phyloP scores from a whole-genome alignment of 2,113 vertebrate species.

The Callorhinus ursinus region DNA sequence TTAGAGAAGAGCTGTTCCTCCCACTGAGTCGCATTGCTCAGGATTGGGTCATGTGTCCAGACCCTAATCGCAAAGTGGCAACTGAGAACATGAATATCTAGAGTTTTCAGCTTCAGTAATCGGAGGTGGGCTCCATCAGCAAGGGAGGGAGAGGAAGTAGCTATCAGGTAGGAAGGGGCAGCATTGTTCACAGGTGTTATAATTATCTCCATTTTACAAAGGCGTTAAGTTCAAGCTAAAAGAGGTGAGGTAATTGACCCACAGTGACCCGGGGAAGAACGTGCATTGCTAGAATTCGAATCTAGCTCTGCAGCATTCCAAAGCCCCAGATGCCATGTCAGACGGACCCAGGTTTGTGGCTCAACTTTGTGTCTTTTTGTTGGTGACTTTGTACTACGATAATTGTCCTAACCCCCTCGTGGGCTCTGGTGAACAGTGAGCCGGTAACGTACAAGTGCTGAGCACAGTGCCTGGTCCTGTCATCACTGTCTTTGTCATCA shows the following conservation, averaged over 20 bases:
- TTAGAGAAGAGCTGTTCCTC: not conserved
- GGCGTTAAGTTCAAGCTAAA: not conserved
- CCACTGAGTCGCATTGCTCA: not conserved
- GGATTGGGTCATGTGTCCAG: not conserved
- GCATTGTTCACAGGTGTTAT: not conserved
- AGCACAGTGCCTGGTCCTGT: not conserved
- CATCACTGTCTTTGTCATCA: no score
- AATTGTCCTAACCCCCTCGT: not conserved
- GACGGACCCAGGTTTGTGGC: not conserved
- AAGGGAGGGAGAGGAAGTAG: not conserved
- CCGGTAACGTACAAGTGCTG: not conserved
- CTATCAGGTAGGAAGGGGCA: not conserved
- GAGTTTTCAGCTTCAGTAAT: not conserved
- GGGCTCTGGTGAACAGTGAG: not conserved
- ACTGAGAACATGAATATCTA: not conserved
- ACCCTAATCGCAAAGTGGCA: not conserved
- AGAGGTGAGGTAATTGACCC: not conserved
- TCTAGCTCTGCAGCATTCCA: not conserved
- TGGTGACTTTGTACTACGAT: not conserved
- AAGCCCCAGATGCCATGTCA: not conserved
- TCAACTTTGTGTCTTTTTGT: not conserved
- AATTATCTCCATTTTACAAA: not conserved
- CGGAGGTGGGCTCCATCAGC: not conserved
- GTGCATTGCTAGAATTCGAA: not conserved
- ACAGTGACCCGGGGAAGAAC: not conserved